These are phyloP conservation scores for Neotoma lepida DNA, from an alignment of 2,113 vertebrate species.

Conservation along the genomic window DNA sequence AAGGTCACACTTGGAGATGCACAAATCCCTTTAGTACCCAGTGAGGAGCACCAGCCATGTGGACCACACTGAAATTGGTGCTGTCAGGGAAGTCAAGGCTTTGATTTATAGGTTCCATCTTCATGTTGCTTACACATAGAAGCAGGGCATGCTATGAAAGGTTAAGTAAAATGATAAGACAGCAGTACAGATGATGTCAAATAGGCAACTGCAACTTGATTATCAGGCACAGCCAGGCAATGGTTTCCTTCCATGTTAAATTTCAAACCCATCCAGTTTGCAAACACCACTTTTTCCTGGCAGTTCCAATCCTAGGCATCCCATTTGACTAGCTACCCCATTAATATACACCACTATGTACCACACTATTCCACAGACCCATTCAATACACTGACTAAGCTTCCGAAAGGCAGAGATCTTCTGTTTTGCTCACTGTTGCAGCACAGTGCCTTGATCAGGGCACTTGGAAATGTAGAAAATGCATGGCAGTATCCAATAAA, in stretches of 20 bases:
- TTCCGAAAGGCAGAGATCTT: background rate
- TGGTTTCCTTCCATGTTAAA: background rate
- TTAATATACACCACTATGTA: background rate
- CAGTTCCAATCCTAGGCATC: background rate
- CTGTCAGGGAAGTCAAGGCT: background rate
- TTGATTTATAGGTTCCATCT: background rate
- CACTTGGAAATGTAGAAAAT: background rate
- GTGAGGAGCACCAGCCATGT: fast-evolving
- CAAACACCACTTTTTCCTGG: background rate
- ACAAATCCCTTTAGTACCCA: background rate
- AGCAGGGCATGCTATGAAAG: background rate
- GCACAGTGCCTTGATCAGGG: background rate
- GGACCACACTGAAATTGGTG: background rate
- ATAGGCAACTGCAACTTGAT: background rate
- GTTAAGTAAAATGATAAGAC: background rate
- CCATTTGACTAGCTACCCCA: background rate
- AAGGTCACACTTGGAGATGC: too few species aligned
- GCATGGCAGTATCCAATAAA: background rate
- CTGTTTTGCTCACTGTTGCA: background rate
- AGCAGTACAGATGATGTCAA: background rate
- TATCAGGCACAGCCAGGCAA: background rate
- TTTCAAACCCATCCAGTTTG: background rate
- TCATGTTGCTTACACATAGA: constrained; percentile 18
- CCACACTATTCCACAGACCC: background rate
- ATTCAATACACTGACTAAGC: background rate